Evolutionary conservation across 2,113 vertebrate species (phyloP).

Genomic region (Petaurus breviceps): DNA sequence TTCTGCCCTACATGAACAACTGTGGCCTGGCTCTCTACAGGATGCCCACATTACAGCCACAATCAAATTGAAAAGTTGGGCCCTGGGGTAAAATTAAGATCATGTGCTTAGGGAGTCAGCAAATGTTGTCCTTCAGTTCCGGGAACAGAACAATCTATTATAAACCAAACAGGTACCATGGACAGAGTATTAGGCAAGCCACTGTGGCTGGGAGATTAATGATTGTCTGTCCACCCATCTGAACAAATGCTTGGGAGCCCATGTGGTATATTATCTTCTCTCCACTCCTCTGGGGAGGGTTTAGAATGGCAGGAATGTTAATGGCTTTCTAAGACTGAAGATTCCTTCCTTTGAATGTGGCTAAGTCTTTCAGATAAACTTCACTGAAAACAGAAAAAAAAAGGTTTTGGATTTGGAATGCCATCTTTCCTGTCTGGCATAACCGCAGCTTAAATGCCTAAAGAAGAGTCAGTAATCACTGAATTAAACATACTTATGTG

Average conservation of each 20-base stretch:
- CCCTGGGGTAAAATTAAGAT: not conserved
- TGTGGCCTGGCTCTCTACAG: not conserved
- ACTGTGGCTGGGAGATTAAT: not conserved
- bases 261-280: not conserved
- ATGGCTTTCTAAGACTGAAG: conserved; percentile 10
- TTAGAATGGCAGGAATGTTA: conserved; percentile 19
- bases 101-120: rapidly evolving
- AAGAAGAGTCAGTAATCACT: conserved; percentile 9
- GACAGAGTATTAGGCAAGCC: conserved; percentile 7
- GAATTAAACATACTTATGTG: not conserved
- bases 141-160: not conserved
- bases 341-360: conserved; percentile 6
- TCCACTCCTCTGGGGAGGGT: not conserved
- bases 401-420: conserved; percentile 4
- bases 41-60: not conserved
- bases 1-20: rapidly evolving
- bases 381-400: not conserved
- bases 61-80: not conserved
- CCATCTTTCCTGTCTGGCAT: conserved; percentile 9
- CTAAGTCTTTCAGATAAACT: not conserved
- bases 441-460: not conserved
- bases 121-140: no score
- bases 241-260: not conserved
- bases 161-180: rapidly evolving
- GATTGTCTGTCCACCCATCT: not conserved